Percentiles rank a stretch among this genome's conserved stretches.
Conservation (phyloP, 2,888 invertebrate species). For the Erebia epiphron region DNA sequence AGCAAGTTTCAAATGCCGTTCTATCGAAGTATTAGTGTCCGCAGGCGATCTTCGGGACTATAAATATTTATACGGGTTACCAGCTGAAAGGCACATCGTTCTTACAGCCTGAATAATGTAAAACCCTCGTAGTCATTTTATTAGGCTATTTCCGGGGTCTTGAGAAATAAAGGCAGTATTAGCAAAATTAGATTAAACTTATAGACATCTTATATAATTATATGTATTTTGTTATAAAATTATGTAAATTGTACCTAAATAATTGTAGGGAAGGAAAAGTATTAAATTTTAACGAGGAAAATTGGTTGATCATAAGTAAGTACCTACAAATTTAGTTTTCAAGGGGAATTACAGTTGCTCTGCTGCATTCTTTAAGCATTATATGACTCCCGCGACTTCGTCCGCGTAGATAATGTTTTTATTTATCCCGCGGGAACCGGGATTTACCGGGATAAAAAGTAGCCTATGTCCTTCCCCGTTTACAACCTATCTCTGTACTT, state of each 20-base stretch:
- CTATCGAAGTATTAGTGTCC: conserved; percentile 24
- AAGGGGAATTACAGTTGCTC: not conserved
- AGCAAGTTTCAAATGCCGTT: conserved; percentile 9
- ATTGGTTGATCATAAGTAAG: not conserved
- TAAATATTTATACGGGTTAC: conserved; percentile 36
- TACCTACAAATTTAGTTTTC: not conserved
- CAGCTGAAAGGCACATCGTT: conserved; percentile 20
- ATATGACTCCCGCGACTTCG: no score
- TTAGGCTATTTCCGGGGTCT: not conserved
- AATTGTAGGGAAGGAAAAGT: not conserved
- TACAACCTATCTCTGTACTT: no score
- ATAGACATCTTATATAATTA: no score
- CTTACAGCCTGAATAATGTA: conserved; percentile 32
- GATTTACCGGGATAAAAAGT: no score
- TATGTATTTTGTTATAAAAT: not conserved
- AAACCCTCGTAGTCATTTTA: conserved; percentile 20
- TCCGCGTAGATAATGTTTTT: no score
- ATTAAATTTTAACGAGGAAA: not conserved
- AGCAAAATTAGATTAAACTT: not conserved
- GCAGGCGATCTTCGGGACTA: conserved; percentile 11
- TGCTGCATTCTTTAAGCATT: no score
- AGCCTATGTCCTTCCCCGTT: no score
- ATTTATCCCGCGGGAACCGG: no score
- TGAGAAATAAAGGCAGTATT: not conserved
- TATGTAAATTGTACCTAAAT: not conserved